Evolutionary conservation across 2,113 vertebrate genomes (phyloP).

Genomic region (Conger conger): DNA sequence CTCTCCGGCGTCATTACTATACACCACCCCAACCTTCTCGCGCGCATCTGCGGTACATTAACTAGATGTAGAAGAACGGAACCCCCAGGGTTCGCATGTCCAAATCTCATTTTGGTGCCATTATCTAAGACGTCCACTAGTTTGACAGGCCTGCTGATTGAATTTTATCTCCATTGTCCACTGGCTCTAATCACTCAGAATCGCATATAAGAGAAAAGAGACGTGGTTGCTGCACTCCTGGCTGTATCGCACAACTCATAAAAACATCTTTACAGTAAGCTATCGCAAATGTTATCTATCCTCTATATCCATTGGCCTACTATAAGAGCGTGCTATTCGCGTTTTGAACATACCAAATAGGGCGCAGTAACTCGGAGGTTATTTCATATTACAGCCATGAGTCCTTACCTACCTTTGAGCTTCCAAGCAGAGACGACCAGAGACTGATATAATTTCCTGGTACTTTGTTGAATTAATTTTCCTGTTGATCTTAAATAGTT

Average conservation of each 20-base stretch:
- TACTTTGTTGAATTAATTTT: too few relatives aligned
- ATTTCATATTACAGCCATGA: not conserved
- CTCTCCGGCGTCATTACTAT: not conserved
- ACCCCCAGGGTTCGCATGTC: not conserved
- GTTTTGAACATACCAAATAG: too few relatives aligned
- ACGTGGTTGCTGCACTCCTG: not conserved
- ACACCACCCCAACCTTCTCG: slow-evolving; percentile 11
- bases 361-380: not conserved
- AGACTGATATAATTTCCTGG: too few relatives aligned
- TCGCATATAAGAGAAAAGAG: not conserved
- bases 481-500: too few relatives aligned
- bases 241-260: not conserved
- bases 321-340: too few relatives aligned
- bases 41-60: slow-evolving; percentile 7
- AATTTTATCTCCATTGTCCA: not conserved
- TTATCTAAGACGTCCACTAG: not conserved
- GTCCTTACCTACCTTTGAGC: too few relatives aligned
- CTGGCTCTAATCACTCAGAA: not conserved
- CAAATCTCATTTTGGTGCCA: slow-evolving; percentile 18
- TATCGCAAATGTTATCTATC: not conserved
- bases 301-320: not conserved
- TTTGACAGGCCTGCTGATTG: not conserved
- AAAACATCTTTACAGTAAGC: not conserved
- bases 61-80: slow-evolving; percentile 1
- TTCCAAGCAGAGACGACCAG: too few relatives aligned